These are phyloP conservation scores for Heliocidaris tuberculata DNA, from an alignment of 35 echinoderm and acorn worm species.

Conservation along the genomic window DNA sequence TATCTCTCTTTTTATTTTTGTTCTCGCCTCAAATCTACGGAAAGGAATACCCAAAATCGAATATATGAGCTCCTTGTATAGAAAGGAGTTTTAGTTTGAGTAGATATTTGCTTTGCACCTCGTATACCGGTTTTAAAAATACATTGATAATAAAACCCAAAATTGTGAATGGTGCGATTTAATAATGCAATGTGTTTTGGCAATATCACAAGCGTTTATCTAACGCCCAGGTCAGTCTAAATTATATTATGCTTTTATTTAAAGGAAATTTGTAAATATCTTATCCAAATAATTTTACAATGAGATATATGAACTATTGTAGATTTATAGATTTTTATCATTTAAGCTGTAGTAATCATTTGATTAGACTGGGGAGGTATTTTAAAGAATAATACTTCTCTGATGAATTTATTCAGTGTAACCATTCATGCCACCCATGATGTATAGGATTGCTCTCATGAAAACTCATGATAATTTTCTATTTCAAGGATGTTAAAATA, in stretches of 20 bases:
- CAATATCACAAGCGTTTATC: background rate
- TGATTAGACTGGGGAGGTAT: background rate
- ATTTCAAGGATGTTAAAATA: too few species aligned
- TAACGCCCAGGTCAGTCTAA: background rate
- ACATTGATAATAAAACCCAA: background rate
- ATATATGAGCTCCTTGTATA: too few species aligned
- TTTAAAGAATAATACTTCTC: background rate
- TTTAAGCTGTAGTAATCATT: background rate
- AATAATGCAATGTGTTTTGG: background rate
- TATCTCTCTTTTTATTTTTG: background rate
- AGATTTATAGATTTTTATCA: background rate
- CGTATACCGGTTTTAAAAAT: background rate
- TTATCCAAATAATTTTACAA: background rate
- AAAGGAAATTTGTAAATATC: background rate
- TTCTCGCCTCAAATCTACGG: background rate
- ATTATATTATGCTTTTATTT: background rate
- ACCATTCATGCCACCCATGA: background rate
- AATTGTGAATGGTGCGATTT: background rate
- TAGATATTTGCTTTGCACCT: background rate
- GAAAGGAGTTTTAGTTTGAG: too few species aligned
- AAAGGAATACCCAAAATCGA: background rate
- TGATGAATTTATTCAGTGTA: background rate
- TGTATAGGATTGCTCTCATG: background rate
- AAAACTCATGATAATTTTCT: background rate
- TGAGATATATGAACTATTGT: background rate